Percentiles rank a stretch among this genome's conserved stretches.
Conservation (phyloP, 2,888 invertebrate species). For the Unio pictorum region DNA sequence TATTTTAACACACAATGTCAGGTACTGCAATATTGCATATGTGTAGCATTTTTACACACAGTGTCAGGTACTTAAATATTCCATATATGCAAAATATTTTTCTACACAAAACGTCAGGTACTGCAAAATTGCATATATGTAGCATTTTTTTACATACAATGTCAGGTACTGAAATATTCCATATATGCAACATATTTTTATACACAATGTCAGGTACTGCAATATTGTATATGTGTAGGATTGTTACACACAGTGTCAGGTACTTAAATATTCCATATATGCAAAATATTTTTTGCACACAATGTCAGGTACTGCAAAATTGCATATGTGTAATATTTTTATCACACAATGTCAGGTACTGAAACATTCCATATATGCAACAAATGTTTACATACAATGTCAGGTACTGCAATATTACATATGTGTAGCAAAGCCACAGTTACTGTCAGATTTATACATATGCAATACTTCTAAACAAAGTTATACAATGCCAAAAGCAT, state of each 20-base stretch:
- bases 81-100: constrained; percentile 77
- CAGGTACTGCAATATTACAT: too few relatives aligned
- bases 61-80: constrained; percentile 25
- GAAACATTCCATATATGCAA: too few relatives aligned
- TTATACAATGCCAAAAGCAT: too few relatives aligned
- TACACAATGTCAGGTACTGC: constrained; percentile 81
- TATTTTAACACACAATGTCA: too few relatives aligned
- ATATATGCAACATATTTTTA: constrained; percentile 76
- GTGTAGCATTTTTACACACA: not conserved
- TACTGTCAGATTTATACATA: too few relatives aligned
- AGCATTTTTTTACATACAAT: constrained; percentile 89
- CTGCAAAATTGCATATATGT: constrained; percentile 71
- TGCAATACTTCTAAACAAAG: too few relatives aligned
- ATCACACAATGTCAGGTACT: not conserved
- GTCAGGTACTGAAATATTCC: constrained; percentile 69
- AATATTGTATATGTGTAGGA: constrained; percentile 25
- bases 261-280: constrained; percentile 70
- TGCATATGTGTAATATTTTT: constrained; percentile 1
- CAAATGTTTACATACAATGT: too few relatives aligned
- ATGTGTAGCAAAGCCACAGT: too few relatives aligned
- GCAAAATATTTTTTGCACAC: constrained; percentile 87
- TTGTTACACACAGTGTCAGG: constrained; percentile 87
- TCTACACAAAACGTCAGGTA: constrained; percentile 86
- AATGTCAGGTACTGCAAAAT: constrained; percentile 76
- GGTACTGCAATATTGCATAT: not conserved